phyloP scores from a whole-genome alignment of 2,888 invertebrate species.

The Thelaira solivaga region DNA sequence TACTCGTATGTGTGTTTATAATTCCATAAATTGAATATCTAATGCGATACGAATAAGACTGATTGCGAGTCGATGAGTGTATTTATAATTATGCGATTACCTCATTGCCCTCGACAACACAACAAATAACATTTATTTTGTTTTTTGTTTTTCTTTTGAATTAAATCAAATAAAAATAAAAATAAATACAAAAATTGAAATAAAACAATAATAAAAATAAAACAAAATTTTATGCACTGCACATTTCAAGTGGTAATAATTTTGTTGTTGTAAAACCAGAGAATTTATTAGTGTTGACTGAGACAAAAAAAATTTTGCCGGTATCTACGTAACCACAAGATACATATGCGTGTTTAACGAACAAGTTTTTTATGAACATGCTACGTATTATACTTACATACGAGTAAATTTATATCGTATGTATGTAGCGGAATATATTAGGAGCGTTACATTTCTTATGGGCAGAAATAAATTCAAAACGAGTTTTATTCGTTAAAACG shows the following conservation, averaged over 20 bases:
- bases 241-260: background rate
- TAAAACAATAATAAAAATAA: background rate
- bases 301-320: slow-evolving; percentile 19
- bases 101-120: slow-evolving; percentile 67
- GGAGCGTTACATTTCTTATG: too few relatives aligned
- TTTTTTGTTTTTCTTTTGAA: slow-evolving; percentile 23
- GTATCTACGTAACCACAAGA: slow-evolving; percentile 14
- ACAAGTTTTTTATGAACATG: too few relatives aligned
- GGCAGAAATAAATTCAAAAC: too few relatives aligned
- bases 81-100: slow-evolving; percentile 75
- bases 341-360: slow-evolving; percentile 22
- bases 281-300: slow-evolving; percentile 2
- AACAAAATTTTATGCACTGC: slow-evolving; percentile 28
- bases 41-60: slow-evolving; percentile 44
- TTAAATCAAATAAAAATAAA: slow-evolving; percentile 29
- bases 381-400: too few relatives aligned
- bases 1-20: too few relatives aligned
- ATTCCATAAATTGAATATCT: slow-evolving; percentile 58
- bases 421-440: too few relatives aligned
- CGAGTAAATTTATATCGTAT: too few relatives aligned
- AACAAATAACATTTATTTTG: slow-evolving; percentile 9
- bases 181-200: too few relatives aligned
- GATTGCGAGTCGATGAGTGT: too few relatives aligned
- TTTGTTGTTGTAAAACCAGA: slow-evolving; percentile 4
- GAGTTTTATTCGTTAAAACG: too few relatives aligned